phyloP scores from a whole-genome alignment of 2,888 invertebrate species.

The Geotrupes spiniger region DNA sequence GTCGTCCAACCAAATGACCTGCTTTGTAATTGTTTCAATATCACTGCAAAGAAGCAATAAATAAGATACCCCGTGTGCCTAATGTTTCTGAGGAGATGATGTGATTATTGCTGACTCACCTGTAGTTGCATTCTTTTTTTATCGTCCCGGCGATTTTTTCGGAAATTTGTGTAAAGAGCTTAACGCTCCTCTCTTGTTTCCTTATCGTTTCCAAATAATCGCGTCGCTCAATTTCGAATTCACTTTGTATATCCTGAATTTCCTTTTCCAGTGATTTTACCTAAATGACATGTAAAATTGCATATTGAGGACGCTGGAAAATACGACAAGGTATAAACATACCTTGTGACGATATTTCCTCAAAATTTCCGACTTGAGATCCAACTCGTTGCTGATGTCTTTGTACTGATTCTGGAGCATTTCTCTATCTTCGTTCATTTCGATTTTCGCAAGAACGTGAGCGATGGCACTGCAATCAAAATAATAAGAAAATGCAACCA shows the following conservation, averaged over 20 bases:
- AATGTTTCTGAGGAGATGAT: too few species aligned
- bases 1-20: slow-evolving; percentile 74
- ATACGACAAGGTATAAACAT: too few species aligned
- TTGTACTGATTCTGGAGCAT: slow-evolving; percentile 72
- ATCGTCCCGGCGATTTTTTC: slow-evolving; percentile 67
- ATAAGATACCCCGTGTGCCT: background rate
- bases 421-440: slow-evolving; percentile 67
- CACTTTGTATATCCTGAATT: slow-evolving; percentile 72
- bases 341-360: slow-evolving; percentile 65
- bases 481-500: background rate
- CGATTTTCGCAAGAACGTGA: slow-evolving; percentile 57
- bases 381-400: slow-evolving; percentile 75
- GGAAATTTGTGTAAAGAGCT: slow-evolving; percentile 63
- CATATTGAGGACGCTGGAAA: too few species aligned
- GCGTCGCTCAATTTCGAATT: slow-evolving; percentile 78
- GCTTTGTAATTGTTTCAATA: slow-evolving; percentile 64
- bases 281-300: slow-evolving; percentile 44
- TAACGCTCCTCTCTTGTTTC: slow-evolving; percentile 66
- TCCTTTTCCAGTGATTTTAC: slow-evolving; percentile 68
- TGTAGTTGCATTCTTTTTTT: slow-evolving; percentile 71
- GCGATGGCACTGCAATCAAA: slow-evolving; percentile 54
- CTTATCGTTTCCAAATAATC: slow-evolving; percentile 81
- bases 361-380: slow-evolving; percentile 65
- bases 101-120: slow-evolving; percentile 48
- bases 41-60: slow-evolving; percentile 56